A percentile compares a stretch with the other conserved stretches of the same genome.
phyloP scores from a whole-genome alignment of 2,113 vertebrate species.

The Proteles cristata region DNA sequence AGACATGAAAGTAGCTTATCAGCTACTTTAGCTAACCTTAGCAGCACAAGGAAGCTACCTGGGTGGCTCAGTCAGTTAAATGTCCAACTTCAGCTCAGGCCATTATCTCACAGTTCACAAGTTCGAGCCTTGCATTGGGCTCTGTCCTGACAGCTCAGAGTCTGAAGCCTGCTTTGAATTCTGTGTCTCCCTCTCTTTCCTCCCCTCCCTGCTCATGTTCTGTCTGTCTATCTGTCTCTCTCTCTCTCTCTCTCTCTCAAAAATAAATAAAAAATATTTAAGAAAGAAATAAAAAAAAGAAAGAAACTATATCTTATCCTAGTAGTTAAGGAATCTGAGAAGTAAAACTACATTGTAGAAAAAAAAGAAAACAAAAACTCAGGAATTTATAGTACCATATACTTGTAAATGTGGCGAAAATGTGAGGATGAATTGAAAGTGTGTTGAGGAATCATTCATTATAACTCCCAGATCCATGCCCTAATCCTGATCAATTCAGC shows the following conservation, averaged over 20 bases:
- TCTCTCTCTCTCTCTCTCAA: too few species aligned
- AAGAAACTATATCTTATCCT: not conserved
- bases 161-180: too few species aligned
- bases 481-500: not conserved
- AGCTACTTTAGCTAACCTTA: not conserved
- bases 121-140: too few species aligned
- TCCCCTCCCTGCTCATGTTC: too few species aligned
- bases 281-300: too few species aligned
- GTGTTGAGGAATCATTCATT: not conserved
- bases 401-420: not conserved
- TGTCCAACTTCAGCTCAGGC: too few species aligned
- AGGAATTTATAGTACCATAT: not conserved
- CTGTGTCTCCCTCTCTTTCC: too few species aligned
- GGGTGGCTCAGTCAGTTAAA: too few species aligned
- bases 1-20: not conserved
- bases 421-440: not conserved
- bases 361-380: not conserved
- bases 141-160: too few species aligned
- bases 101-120: too few species aligned
- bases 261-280: too few species aligned
- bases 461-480: not conserved
- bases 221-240: too few species aligned
- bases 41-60: not conserved
- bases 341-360: not conserved
- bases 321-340: not conserved